These are phyloP conservation scores for Aphodius granarius DNA, from an alignment of 2,888 invertebrate genomes.

Conservation along the genomic window DNA sequence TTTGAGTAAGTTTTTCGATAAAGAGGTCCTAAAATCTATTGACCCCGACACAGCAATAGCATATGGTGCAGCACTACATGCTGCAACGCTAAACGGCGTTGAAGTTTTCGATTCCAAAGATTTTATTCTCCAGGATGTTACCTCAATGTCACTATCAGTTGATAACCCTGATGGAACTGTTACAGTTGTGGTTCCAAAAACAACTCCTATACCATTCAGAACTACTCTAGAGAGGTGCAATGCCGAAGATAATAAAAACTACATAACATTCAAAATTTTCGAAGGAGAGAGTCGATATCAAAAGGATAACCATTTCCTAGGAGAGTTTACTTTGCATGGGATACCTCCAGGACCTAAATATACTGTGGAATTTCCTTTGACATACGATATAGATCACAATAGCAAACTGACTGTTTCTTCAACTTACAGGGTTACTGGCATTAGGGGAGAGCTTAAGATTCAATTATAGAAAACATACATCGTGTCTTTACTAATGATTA, in stretches of 20 bases:
- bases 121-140: slow-evolving; percentile 34
- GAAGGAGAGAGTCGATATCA: slow-evolving; percentile 8
- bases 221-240: slow-evolving; percentile 19
- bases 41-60: slow-evolving; percentile 42
- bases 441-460: background rate
- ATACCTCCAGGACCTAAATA: background rate
- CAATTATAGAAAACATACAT: background rate
- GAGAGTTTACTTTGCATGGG: slow-evolving; percentile 2
- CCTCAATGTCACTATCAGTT: slow-evolving; percentile 34
- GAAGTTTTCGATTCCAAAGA: slow-evolving; percentile 21
- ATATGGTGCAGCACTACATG: slow-evolving; percentile 39
- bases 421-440: background rate
- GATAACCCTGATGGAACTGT: slow-evolving; percentile 27
- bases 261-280: background rate
- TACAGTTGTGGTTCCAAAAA: slow-evolving; percentile 34
- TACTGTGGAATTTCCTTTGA: slow-evolving; percentile 6
- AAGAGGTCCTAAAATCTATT: slow-evolving; percentile 32
- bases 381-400: slow-evolving; percentile 13
- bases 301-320: slow-evolving; percentile 13
- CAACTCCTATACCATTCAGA: slow-evolving; percentile 32
- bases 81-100: slow-evolving; percentile 31
- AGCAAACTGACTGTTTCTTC: slow-evolving; percentile 10
- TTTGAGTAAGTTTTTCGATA: slow-evolving; percentile 33
- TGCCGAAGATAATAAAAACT: slow-evolving; percentile 29
- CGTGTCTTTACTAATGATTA: too few species aligned